phyloP scores from a whole-genome alignment of 2,113 vertebrate genomes.

The Mohoua ochrocephala region DNA sequence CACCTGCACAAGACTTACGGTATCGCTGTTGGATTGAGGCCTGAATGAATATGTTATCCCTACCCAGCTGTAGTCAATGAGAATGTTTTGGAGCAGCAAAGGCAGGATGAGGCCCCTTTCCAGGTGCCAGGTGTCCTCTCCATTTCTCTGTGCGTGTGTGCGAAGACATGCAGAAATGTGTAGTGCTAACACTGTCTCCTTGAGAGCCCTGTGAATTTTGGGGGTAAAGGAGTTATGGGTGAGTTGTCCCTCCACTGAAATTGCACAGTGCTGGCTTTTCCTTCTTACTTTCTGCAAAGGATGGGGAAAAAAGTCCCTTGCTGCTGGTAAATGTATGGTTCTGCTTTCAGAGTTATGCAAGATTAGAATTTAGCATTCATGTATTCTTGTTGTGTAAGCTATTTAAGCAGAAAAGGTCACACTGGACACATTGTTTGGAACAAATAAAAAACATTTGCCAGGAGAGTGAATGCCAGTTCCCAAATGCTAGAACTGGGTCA shows the following conservation, averaged over 20 bases:
- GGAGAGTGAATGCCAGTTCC: background rate
- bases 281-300: background rate
- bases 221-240: rapidly evolving
- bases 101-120: background rate
- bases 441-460: slow-evolving; percentile 3
- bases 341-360: slow-evolving; percentile 2
- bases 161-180: background rate
- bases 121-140: background rate
- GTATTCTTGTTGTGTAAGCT: background rate
- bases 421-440: background rate
- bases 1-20: rapidly evolving
- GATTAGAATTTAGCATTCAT: background rate
- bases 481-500: background rate
- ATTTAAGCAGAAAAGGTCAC: background rate
- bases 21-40: rapidly evolving
- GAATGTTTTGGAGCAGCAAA: background rate
- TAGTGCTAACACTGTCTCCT: background rate
- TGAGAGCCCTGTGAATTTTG: background rate
- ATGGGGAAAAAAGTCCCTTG: background rate
- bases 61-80: background rate
- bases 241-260: background rate
- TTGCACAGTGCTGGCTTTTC: background rate
- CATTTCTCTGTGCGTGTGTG: rapidly evolving
- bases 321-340: background rate
- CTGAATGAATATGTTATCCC: rapidly evolving